phyloP scores from a whole-genome alignment of 2,888 invertebrate species.

The Aelia acuminata region DNA sequence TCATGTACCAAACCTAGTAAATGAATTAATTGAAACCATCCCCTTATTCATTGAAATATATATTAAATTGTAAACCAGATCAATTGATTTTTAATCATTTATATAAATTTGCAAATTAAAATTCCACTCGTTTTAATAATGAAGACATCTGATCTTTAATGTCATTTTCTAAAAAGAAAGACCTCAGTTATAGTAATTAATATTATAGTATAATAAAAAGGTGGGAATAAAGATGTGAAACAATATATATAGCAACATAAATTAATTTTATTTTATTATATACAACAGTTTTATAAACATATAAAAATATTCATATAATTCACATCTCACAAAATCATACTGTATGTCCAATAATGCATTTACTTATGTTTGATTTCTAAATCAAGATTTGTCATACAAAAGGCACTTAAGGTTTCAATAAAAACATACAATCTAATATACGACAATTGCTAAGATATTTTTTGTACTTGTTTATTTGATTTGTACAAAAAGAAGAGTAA shows the following conservation, averaged over 20 bases:
- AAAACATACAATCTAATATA: neutral
- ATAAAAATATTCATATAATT: conserved; percentile 9
- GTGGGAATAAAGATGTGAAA: neutral
- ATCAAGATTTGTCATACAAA: neutral
- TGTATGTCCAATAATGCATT: neutral
- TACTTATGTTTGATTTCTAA: neutral
- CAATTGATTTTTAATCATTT: no score
- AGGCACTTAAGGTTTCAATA: neutral
- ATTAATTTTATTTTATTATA: neutral
- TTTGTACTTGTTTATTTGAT: neutral
- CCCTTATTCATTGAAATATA: no score
- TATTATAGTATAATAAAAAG: neutral
- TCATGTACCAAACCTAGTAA: no score
- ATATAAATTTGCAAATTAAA: no score
- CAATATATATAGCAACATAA: neutral
- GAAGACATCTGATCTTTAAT: no score
- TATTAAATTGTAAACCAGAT: no score
- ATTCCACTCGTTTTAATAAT: no score
- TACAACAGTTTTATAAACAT: conserved; percentile 25
- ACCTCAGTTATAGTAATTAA: neutral
- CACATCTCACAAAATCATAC: neutral
- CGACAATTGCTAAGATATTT: neutral
- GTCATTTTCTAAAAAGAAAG: no score
- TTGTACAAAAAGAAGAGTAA: no score
- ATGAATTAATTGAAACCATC: no score